Conservation (phyloP, 2,113 vertebrate genomes). For the Paracanthobrama guichenoti region DNA sequence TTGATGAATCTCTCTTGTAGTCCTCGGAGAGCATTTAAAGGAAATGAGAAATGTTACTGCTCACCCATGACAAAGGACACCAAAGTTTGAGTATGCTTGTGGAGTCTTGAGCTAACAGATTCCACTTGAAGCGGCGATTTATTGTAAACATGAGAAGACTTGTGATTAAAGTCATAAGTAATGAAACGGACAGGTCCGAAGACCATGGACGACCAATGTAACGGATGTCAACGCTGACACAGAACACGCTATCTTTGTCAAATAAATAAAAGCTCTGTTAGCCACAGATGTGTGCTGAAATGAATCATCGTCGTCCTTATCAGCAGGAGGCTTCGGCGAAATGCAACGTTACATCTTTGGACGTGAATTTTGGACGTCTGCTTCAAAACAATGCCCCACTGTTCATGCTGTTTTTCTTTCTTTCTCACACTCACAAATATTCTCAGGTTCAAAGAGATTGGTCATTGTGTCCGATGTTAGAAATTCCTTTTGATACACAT, state of each 20-base stretch:
- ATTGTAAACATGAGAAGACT: conserved; percentile 47
- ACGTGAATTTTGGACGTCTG: conserved; percentile 45
- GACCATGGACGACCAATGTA: conserved; percentile 17
- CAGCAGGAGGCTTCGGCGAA: conserved; percentile 47
- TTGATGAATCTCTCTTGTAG: conserved; percentile 47
- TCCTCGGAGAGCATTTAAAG: conserved; percentile 51
- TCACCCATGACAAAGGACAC: conserved; percentile 53
- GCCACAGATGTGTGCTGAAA: conserved; percentile 52
- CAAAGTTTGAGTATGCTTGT: conserved; percentile 46
- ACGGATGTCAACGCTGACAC: conserved; percentile 33
- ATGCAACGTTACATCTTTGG: conserved; percentile 38
- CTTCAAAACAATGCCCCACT: conserved; percentile 50
- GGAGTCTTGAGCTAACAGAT: conserved; percentile 32
- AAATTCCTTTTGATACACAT: conserved; percentile 42
- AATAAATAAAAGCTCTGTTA: conserved; percentile 42
- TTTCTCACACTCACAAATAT: not conserved
- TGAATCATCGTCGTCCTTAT: conserved; percentile 55
- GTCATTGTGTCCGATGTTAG: conserved; percentile 10
- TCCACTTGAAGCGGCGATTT: conserved; percentile 43
- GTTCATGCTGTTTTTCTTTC: not conserved
- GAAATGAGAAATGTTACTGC: conserved; percentile 55
- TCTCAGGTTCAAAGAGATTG: not conserved
- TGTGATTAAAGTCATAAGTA: conserved; percentile 48
- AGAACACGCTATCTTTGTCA: conserved; percentile 44
- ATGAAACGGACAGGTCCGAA: conserved; percentile 27